phyloP scores from a whole-genome alignment of 2,888 invertebrate genomes.

The Leptopterna dolabrata region DNA sequence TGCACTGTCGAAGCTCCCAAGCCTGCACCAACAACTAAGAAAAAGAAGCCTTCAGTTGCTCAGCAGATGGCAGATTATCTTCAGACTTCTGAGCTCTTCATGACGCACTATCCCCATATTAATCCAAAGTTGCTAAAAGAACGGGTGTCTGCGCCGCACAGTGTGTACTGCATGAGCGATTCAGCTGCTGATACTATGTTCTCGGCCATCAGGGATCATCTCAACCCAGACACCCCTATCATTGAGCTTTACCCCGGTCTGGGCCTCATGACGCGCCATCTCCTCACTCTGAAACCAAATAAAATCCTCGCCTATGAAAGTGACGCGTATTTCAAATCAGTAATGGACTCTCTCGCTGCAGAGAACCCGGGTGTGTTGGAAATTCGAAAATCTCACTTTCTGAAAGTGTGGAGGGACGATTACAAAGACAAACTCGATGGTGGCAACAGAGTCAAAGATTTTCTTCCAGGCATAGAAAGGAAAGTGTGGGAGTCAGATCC shows the following conservation, averaged over 20 bases:
- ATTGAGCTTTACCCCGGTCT: conserved; percentile 58
- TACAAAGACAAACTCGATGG: conserved; percentile 48
- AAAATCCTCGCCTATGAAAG: conserved; percentile 52
- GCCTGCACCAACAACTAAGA: background rate
- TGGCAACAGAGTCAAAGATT: background rate
- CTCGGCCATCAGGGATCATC: conserved; percentile 9
- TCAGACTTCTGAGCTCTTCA: background rate
- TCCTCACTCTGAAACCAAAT: conserved; percentile 10
- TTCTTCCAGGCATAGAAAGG: conserved; percentile 32
- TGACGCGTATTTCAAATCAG: conserved; percentile 36
- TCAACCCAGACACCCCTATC: conserved; percentile 16
- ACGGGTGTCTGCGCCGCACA: background rate
- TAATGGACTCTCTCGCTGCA: background rate
- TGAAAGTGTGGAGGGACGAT: background rate
- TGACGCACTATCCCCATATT: background rate
- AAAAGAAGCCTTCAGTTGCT: background rate
- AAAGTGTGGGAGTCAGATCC: conserved; percentile 48
- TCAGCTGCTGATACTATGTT: conserved; percentile 39
- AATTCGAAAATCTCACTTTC: conserved; percentile 23
- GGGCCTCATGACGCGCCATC: conserved; percentile 49
- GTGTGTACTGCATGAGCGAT: conserved; percentile 52
- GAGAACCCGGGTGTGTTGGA: background rate
- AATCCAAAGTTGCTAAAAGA: conserved; percentile 20
- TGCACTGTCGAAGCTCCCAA: background rate
- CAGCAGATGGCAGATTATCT: background rate